Conservation (phyloP, 2,113 vertebrate genomes). For the Haliaeetus leucogaster region DNA sequence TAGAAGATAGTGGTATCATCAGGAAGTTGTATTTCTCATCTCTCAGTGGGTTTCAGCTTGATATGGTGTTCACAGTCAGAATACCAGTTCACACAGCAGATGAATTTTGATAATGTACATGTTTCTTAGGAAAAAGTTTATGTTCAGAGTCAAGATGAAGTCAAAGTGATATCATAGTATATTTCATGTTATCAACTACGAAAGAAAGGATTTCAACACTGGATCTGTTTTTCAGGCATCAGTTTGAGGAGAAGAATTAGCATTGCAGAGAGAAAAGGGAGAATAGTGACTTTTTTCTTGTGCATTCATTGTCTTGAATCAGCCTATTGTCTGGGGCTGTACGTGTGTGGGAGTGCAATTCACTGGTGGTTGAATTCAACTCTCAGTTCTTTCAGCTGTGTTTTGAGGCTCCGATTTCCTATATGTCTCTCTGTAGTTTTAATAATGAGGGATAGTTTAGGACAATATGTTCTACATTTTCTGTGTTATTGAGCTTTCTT, state of each 20-base stretch:
- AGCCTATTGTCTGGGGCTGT: slow-evolving; percentile 76
- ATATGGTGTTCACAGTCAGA: neutral
- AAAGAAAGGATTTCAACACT: slow-evolving; percentile 23
- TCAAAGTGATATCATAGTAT: slow-evolving; percentile 23
- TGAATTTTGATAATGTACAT: neutral
- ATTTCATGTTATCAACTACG: slow-evolving; percentile 15
- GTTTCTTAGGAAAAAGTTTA: slow-evolving; percentile 6
- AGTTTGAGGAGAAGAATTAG: slow-evolving; percentile 69
- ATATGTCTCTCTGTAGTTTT: slow-evolving; percentile 70
- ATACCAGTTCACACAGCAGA: neutral
- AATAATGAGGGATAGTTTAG: slow-evolving; percentile 35
- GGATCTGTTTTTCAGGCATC: slow-evolving; percentile 46
- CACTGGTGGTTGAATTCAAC: slow-evolving; percentile 62
- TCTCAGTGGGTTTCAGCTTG: neutral
- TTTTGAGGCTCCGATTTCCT: slow-evolving; percentile 70
- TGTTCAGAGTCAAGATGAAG: slow-evolving; percentile 32
- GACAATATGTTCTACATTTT: slow-evolving; percentile 26
- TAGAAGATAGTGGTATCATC: neutral
- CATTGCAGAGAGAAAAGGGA: slow-evolving; percentile 78
- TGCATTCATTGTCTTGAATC: slow-evolving; percentile 81
- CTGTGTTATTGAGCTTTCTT: slow-evolving; percentile 5
- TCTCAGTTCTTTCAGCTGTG: slow-evolving; percentile 78
- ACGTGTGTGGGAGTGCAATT: slow-evolving; percentile 70
- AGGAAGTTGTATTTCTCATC: neutral
- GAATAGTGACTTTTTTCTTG: slow-evolving; percentile 78